Conservation (phyloP, 2,113 vertebrate species). For the Poeciliopsis turrubarensis region DNA sequence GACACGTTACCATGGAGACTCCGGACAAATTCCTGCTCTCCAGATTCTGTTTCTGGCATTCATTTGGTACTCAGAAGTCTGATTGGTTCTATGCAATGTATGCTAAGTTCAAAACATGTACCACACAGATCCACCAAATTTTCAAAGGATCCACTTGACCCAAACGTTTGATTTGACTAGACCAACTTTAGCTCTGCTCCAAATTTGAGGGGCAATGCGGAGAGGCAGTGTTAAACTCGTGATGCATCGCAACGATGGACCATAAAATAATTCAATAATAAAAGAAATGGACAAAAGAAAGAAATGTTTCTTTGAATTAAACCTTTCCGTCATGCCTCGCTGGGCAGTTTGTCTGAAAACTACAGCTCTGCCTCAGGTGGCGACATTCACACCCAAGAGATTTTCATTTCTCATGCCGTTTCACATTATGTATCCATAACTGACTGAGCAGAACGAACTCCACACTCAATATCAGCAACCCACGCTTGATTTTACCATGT, state of each 20-base stretch:
- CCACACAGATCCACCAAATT: too few relatives aligned
- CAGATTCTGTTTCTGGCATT: too few relatives aligned
- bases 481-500: neutral
- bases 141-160: neutral
- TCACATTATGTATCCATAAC: constrained; percentile 17
- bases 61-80: too few relatives aligned
- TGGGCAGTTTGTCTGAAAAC: neutral
- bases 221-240: neutral
- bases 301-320: neutral
- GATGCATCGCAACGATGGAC: neutral
- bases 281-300: neutral
- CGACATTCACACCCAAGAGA: constrained; percentile 25
- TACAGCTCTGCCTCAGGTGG: constrained; percentile 40
- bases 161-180: neutral
- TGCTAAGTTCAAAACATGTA: too few relatives aligned
- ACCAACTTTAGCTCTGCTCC: neutral
- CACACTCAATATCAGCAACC: neutral
- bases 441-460: constrained; percentile 12
- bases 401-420: constrained; percentile 12
- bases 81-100: too few relatives aligned
- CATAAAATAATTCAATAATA: neutral
- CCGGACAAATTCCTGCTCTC: too few relatives aligned
- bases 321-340: neutral
- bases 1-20: too few relatives aligned
- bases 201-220: neutral